phyloP scores from a whole-genome alignment of 2,888 invertebrate species.

The Scelioninae gen. 2 region DNA sequence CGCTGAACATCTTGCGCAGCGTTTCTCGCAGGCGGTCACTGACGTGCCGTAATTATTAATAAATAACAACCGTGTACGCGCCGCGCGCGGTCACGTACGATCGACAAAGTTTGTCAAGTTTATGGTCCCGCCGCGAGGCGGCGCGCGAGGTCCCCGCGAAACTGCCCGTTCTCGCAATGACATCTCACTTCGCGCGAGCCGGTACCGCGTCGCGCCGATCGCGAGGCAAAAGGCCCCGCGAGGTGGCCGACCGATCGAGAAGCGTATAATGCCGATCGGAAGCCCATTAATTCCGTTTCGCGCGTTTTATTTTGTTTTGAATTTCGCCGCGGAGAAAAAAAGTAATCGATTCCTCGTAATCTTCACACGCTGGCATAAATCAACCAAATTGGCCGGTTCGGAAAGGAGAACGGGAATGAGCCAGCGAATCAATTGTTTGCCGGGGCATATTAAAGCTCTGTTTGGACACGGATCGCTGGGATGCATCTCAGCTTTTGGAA shows the following conservation, averaged over 20 bases:
- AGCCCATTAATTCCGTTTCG: constrained; percentile 35
- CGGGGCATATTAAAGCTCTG: constrained; percentile 52
- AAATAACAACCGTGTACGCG: constrained; percentile 50
- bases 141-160: constrained; percentile 45
- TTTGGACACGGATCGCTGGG: constrained; percentile 57
- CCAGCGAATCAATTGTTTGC: constrained; percentile 50
- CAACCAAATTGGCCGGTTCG: constrained; percentile 53
- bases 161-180: constrained; percentile 35
- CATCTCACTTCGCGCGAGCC: constrained; percentile 44
- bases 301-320: constrained; percentile 25
- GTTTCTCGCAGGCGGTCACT: constrained; percentile 57
- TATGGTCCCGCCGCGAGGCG: constrained; percentile 38
- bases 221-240: neutral
- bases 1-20: constrained; percentile 52
- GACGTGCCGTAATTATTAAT: constrained; percentile 58
- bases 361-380: constrained; percentile 56
- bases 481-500: constrained; percentile 50
- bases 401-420: constrained; percentile 47
- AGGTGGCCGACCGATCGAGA: neutral
- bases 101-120: constrained; percentile 53
- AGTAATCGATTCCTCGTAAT: constrained; percentile 53
- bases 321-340: constrained; percentile 25
- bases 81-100: constrained; percentile 51
- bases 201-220: neutral
- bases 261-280: constrained; percentile 11